Percentiles rank a stretch among this genome's conserved stretches.
Conservation (phyloP, 1,140 invertebrate species). For the Panonychus citri region DNA sequence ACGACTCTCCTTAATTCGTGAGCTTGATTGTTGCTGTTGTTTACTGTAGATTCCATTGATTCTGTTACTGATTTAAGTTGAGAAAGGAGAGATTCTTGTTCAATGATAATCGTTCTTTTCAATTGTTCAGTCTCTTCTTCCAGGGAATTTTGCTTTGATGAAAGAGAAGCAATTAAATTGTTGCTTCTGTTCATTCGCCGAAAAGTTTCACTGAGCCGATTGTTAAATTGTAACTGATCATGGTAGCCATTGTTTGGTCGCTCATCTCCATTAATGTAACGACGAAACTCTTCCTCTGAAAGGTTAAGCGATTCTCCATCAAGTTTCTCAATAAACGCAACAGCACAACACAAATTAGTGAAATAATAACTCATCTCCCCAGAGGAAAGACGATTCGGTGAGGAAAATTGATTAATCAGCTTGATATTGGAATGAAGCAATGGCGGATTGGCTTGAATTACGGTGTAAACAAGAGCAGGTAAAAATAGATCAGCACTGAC, state of each 20-base stretch:
- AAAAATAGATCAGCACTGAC: slow-evolving; percentile 75
- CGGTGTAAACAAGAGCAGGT: slow-evolving; percentile 83
- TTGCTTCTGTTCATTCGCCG: too few species aligned
- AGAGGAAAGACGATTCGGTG: slow-evolving; percentile 69
- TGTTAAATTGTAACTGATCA: slow-evolving; percentile 30
- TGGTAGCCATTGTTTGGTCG: slow-evolving; percentile 45
- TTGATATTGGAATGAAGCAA: slow-evolving; percentile 91
- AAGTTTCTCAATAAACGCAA: slow-evolving; percentile 89
- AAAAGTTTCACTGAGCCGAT: too few species aligned
- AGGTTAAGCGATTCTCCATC: slow-evolving; percentile 81
- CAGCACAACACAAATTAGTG: slow-evolving; percentile 92
- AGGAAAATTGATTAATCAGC: slow-evolving; percentile 59
- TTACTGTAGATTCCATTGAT: too few species aligned
- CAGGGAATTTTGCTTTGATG: too few species aligned
- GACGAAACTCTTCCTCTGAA: slow-evolving; percentile 66
- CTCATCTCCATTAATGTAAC: slow-evolving; percentile 76
- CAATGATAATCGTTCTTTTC: too few species aligned
- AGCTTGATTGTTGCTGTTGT: too few species aligned
- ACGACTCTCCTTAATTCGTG: too few species aligned
- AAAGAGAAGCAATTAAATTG: too few species aligned
- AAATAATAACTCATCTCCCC: slow-evolving; percentile 97
- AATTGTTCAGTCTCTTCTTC: too few species aligned
- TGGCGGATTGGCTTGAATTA: slow-evolving; percentile 91
- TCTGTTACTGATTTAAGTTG: too few species aligned
- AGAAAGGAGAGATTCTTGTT: too few species aligned